Conservation (phyloP, 2,113 vertebrate species). For the Dromas ardeola region DNA sequence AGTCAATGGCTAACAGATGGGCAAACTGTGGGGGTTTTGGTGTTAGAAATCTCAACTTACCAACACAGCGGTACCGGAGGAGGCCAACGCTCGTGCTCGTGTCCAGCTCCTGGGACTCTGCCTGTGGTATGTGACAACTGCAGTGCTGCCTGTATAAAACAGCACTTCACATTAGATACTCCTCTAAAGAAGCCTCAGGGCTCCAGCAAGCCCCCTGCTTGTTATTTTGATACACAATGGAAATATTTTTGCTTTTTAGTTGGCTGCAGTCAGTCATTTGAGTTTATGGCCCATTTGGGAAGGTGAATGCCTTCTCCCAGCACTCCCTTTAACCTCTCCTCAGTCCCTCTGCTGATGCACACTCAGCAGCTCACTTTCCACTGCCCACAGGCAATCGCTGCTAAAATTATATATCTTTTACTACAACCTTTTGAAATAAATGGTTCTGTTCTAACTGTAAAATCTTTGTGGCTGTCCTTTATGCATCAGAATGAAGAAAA, state of each 20-base stretch:
- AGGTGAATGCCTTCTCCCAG: not conserved
- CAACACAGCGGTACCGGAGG: not conserved
- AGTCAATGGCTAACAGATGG: not conserved
- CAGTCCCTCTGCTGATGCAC: not conserved
- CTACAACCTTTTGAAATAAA: not conserved
- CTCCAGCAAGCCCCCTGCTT: not conserved
- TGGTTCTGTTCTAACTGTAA: not conserved
- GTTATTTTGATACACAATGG: not conserved
- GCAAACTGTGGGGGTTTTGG: too few species aligned
- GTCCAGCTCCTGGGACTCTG: not conserved
- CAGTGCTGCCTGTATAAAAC: not conserved
- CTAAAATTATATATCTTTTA: not conserved
- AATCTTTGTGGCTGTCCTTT: not conserved
- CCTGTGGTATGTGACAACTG: not conserved
- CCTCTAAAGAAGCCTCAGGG: not conserved
- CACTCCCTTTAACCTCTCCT: not conserved
- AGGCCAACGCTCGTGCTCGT: rapidly evolving
- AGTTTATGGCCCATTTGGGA: not conserved
- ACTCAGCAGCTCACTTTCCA: not conserved
- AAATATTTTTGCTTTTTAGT: not conserved
- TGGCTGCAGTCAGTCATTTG: not conserved
- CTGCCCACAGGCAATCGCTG: not conserved
- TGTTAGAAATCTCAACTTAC: not conserved
- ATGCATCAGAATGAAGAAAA: not conserved
- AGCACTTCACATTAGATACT: not conserved